phyloP scores from a whole-genome alignment of 2,888 invertebrate species.

The Trissonchulus latispiculum region DNA sequence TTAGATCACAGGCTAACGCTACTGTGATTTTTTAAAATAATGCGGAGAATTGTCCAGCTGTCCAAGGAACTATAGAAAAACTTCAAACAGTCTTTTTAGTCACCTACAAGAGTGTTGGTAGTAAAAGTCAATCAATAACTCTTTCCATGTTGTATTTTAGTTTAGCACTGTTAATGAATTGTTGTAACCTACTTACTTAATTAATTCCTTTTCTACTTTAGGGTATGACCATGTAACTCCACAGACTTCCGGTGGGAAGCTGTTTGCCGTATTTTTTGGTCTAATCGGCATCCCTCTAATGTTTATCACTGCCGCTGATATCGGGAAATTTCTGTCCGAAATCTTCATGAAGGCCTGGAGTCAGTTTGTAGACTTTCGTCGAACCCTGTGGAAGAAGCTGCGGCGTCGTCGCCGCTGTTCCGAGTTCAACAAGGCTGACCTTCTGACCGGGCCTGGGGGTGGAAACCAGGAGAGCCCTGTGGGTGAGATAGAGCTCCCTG shows the following conservation, averaged over 20 bases:
- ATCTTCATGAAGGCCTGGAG: slow-evolving; percentile 24
- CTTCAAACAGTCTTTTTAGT: too few relatives aligned
- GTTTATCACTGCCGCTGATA: slow-evolving; percentile 43
- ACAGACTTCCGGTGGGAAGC: slow-evolving; percentile 40
- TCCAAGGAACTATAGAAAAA: too few relatives aligned
- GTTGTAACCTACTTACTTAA: too few relatives aligned
- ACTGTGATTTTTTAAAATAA: too few relatives aligned
- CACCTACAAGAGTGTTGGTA: too few relatives aligned
- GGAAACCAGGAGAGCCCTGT: background rate
- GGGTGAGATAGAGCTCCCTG: slow-evolving; percentile 35
- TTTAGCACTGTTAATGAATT: too few relatives aligned
- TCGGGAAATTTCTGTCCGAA: slow-evolving; percentile 32
- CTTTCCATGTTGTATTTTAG: too few relatives aligned
- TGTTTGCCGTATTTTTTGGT: slow-evolving; percentile 43
- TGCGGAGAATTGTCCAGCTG: too few relatives aligned
- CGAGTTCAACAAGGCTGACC: too few relatives aligned
- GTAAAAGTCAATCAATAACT: too few relatives aligned
- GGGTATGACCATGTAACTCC: slow-evolving; percentile 42
- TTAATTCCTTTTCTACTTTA: too few relatives aligned
- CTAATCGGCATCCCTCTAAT: slow-evolving; percentile 42
- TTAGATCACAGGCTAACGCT: too few relatives aligned
- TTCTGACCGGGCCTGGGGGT: background rate
- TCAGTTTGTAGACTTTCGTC: slow-evolving; percentile 11
- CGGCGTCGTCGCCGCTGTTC: background rate
- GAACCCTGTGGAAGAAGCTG: slow-evolving; percentile 23